These are phyloP conservation scores for Drosophila ezoana DNA, from an alignment of 2,888 invertebrate species.

Conservation along the genomic window DNA sequence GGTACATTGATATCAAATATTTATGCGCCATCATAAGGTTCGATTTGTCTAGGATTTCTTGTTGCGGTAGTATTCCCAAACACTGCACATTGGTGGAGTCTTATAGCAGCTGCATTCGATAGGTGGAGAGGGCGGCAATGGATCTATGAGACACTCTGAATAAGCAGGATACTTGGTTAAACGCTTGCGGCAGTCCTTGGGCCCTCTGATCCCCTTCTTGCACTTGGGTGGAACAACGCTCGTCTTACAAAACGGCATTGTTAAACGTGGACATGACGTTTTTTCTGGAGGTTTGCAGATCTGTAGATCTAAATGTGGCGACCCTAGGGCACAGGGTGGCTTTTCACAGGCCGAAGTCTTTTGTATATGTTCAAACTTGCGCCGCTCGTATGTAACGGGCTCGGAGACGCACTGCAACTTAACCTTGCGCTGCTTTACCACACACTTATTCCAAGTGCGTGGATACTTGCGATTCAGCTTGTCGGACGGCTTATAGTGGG, in stretches of 20 bases:
- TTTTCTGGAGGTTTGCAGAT: not conserved
- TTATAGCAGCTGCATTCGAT: conserved; percentile 59
- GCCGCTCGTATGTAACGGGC: conserved; percentile 32
- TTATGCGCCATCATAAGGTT: too few relatives aligned
- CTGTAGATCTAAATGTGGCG: conserved; percentile 14
- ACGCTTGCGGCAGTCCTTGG: conserved; percentile 39
- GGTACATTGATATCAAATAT: too few relatives aligned
- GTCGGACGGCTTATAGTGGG: conserved; percentile 51
- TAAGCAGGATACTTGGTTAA: conserved; percentile 66
- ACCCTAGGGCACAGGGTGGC: not conserved
- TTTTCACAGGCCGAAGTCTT: not conserved
- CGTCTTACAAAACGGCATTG: conserved; percentile 43
- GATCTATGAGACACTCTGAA: conserved; percentile 62
- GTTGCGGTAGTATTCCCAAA: conserved; percentile 66
- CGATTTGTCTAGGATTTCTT: conserved; percentile 55
- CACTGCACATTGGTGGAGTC: conserved; percentile 59
- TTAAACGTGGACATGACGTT: conserved; percentile 20
- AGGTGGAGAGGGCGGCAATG: conserved; percentile 43
- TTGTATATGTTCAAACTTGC: not conserved
- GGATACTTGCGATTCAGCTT: conserved; percentile 52
- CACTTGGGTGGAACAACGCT: conserved; percentile 16
- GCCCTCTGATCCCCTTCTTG: not conserved
- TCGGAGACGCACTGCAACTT: conserved; percentile 40
- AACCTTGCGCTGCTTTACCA: conserved; percentile 35
- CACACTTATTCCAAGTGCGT: conserved; percentile 66